Conservation (phyloP, 1,140 invertebrate species). For the Battus philenor region DNA sequence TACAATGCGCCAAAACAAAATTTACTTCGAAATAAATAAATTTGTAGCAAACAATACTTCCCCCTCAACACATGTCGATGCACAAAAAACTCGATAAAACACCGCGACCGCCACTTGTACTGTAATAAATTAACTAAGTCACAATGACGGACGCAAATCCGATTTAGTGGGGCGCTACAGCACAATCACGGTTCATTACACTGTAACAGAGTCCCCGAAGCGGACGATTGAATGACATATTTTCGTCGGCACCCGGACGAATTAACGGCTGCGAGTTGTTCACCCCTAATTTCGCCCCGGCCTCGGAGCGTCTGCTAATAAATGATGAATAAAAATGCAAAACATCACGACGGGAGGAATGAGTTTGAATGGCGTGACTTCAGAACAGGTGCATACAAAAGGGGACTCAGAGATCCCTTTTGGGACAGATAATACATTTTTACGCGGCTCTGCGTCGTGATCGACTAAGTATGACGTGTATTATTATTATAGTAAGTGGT, state of each 20-base stretch:
- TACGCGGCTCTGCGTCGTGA: background rate
- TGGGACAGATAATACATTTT: slow-evolving; percentile 6
- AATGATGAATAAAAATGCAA: slow-evolving; percentile 58
- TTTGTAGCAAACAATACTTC: too few species aligned
- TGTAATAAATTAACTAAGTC: slow-evolving; percentile 36
- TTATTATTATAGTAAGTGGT: too few species aligned
- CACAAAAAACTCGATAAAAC: slow-evolving; percentile 20
- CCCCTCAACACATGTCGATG: slow-evolving; percentile 20
- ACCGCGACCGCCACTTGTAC: slow-evolving; percentile 24
- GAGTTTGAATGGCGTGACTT: slow-evolving; percentile 47
- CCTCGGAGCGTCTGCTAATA: slow-evolving; percentile 32
- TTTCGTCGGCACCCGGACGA: slow-evolving; percentile 34
- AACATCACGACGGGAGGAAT: slow-evolving; percentile 51
- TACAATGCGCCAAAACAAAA: too few species aligned
- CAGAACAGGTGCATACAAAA: slow-evolving; percentile 47
- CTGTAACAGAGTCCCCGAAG: slow-evolving; percentile 41
- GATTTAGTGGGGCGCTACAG: slow-evolving; percentile 49
- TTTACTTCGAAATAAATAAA: too few species aligned
- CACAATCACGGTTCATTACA: slow-evolving; percentile 67
- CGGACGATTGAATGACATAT: slow-evolving; percentile 44
- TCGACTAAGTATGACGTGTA: too few species aligned
- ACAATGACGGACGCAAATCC: slow-evolving; percentile 45
- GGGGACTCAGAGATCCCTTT: slow-evolving; percentile 7
- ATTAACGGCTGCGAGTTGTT: slow-evolving; percentile 30
- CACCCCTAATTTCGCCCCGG: slow-evolving; percentile 33